phyloP scores from a whole-genome alignment of 2,113 vertebrate species.

The Pantherophis guttatus region DNA sequence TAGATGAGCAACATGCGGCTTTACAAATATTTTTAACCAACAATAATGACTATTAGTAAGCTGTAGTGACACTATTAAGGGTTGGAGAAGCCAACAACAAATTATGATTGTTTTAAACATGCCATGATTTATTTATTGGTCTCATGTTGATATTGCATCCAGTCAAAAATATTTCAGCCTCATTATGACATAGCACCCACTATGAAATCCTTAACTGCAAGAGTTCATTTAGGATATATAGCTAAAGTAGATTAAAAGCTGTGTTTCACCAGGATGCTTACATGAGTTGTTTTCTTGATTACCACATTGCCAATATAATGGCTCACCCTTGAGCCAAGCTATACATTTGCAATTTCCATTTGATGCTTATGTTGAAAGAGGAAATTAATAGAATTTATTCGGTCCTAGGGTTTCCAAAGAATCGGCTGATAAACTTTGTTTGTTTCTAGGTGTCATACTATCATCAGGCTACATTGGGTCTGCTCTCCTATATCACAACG shows the following conservation, averaged over 20 bases:
- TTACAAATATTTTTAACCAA: neutral
- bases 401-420: neutral
- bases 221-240: neutral
- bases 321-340: neutral
- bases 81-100: neutral
- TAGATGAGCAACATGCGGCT: neutral
- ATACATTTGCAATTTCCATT: neutral
- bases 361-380: neutral
- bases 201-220: neutral
- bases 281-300: neutral
- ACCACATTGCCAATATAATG: neutral
- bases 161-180: neutral
- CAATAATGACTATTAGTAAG: neutral
- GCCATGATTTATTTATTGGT: neutral
- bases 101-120: neutral
- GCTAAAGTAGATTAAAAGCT: neutral
- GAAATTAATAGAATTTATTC: neutral
- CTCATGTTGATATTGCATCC: neutral
- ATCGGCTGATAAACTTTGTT: neutral
- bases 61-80: neutral
- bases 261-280: neutral
- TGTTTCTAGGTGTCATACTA: constrained; percentile 87
- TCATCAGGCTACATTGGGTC: constrained; percentile 86
- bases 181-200: neutral
- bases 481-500: constrained; percentile 88